Percentiles rank a stretch among this genome's conserved stretches.
Evolutionary conservation across 2,113 vertebrate genomes (phyloP).

Genomic region (Pseudolaguvia tuberculata): DNA sequence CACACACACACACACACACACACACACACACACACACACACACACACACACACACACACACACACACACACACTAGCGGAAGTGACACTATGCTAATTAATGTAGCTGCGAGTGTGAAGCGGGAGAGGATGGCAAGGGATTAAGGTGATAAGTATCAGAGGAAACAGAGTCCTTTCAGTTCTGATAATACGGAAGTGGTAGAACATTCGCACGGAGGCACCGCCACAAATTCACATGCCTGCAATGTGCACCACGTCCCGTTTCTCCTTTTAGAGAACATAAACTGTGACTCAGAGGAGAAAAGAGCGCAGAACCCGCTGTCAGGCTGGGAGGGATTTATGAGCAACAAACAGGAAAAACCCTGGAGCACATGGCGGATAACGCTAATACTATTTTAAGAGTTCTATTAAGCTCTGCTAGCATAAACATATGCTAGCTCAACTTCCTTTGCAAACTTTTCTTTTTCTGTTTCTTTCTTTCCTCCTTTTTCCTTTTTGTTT

Average conservation of each 20-base stretch:
- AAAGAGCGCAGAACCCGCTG: conserved; percentile 53
- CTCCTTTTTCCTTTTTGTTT: too few relatives aligned
- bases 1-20: too few relatives aligned
- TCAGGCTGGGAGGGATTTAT: conserved; percentile 58
- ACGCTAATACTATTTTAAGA: too few relatives aligned
- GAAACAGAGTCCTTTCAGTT: conserved; percentile 73
- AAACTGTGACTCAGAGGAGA: conserved; percentile 65
- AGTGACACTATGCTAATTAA: conserved; percentile 77
- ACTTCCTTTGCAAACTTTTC: conserved; percentile 54
- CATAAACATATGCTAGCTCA: neutral
- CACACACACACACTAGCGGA: conserved; percentile 40
- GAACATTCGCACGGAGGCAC: conserved; percentile 70
- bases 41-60: neutral
- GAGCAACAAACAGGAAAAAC: neutral
- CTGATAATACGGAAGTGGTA: conserved; percentile 74
- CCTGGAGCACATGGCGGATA: neutral
- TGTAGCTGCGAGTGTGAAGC: conserved; percentile 70
- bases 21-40: neutral
- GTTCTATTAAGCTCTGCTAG: conserved; percentile 8
- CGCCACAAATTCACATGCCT: conserved; percentile 67
- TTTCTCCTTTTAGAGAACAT: conserved; percentile 73
- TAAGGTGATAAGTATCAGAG: conserved; percentile 74
- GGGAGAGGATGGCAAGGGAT: conserved; percentile 68
- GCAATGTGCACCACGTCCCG: conserved; percentile 74
- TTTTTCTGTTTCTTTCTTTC: too few relatives aligned